Base-by-base conservation (phyloP, 2,113 vertebrate species). In the Herpailurus yagouaroundi region DNA sequence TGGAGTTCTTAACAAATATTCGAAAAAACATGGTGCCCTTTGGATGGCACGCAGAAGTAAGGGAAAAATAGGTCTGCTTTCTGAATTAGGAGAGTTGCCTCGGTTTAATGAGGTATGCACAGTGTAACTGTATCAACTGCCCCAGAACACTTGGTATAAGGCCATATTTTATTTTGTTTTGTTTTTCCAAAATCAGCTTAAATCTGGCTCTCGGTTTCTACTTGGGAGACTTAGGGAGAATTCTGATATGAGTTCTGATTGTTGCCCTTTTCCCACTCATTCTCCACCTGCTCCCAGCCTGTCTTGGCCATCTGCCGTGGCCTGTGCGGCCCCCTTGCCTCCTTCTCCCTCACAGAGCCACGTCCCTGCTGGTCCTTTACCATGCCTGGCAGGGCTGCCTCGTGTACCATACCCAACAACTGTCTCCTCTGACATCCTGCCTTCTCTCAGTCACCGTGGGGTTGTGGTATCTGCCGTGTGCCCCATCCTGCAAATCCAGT, bases 171-270 rank as follows among this genome's bases (percentile, higher is more conserved):
- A 23, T 84, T 89, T 89, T 81, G 31, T 71, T 87, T 92, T 57
- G 12, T 76, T 81, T 92, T 57, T n/a, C 73, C 33, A 89, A 94
- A 94, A 52, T 86, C 60, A 93, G 64, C 89, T 96, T 83, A 91
- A 98, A 86, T 38, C 23, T 74, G 14, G 10, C 16, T 89, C 69
- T 86, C 45, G 14, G 25, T 79, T 94, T 81, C 60, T 29, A 74
- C 48, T 81, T 68, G 25, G 5, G n/a, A 71, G 27, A 57, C 9
- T 41, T 36, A 60, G n/a, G 80, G 41, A 84, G 45, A 45, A 27
- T 3, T 88, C 16, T 50, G 12, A 3, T 27, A 5, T 48, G 4
- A 60, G 14, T 33, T 25, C 18, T 31, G 12, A 85, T 19, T 63
- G 8, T 2, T 36, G 12, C 16, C 6, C 13, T 5, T 38, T 88